phyloP scores from a whole-genome alignment of 2,797 vertebrate species.

The Loris lydekkerianus region DNA sequence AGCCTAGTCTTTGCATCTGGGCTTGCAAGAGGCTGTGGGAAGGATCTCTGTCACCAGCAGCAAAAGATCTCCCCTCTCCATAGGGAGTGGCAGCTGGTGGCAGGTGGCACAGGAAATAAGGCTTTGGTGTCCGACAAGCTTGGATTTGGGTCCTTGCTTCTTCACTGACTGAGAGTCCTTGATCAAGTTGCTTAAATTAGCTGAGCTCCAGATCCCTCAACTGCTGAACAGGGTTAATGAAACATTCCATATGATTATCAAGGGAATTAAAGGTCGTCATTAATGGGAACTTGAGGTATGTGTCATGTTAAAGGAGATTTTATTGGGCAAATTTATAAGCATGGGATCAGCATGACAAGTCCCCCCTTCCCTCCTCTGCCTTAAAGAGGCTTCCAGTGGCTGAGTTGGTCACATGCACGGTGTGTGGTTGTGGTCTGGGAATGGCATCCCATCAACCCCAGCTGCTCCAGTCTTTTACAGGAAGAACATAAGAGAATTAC shows the following conservation, averaged over 20 bases:
- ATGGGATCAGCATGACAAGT: neutral
- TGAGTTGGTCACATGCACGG: neutral
- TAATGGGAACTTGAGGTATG: no score
- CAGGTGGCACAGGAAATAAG: neutral
- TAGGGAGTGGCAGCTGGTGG: neutral
- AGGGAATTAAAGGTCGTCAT: neutral
- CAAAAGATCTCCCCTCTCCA: neutral
- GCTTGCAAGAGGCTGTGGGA: neutral
- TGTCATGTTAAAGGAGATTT: neutral
- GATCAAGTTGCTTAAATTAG: neutral
- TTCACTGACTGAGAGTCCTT: neutral
- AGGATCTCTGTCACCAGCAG: neutral
- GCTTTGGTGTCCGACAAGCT: neutral
- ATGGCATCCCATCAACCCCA: no score
- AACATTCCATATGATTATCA: neutral
- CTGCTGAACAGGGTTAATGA: neutral
- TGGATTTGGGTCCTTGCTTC: neutral
- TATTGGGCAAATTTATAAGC: neutral
- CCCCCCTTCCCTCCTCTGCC: neutral
- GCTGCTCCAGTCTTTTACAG: neutral
- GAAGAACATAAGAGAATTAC: neutral
- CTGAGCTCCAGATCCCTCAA: neutral
- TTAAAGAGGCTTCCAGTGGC: neutral
- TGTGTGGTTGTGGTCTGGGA: neutral
- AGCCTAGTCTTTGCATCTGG: neutral